Evolutionary conservation across 2,797 vertebrate species (phyloP).

Genomic region (Danio choprae): DNA sequence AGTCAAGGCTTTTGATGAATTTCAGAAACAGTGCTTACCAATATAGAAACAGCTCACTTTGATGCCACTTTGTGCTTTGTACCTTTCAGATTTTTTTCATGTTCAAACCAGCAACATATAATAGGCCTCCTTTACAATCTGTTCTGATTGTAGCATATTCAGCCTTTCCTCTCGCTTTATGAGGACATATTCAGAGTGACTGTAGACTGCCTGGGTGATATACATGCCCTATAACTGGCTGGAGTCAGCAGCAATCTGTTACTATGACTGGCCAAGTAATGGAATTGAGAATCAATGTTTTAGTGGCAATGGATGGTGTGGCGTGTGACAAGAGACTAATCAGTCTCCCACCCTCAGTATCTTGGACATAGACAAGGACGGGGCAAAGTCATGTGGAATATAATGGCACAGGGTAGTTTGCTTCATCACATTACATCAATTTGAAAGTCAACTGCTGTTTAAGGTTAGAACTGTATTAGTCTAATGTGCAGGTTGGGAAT

Average conservation of each 20-base stretch:
- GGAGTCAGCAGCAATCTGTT: conserved; percentile 62
- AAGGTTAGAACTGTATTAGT: conserved; percentile 2
- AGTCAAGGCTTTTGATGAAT: too few relatives aligned
- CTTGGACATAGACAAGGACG: conserved; percentile 54
- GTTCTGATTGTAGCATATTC: background rate
- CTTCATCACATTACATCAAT: conserved; percentile 32
- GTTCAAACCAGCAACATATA: too few relatives aligned
- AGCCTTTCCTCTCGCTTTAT: conserved; percentile 9
- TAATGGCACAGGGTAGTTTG: conserved; percentile 28
- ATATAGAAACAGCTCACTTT: too few relatives aligned
- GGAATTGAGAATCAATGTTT: conserved; percentile 76
- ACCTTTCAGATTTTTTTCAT: too few relatives aligned
- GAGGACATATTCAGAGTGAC: conserved; percentile 31
- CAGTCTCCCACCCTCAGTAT: conserved; percentile 48
- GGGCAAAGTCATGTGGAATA: conserved; percentile 45
- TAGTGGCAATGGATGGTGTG: conserved; percentile 68
- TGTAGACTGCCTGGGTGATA: conserved; percentile 61
- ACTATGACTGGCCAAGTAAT: conserved; percentile 64
- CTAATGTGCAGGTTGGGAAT: background rate
- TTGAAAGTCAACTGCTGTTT: conserved; percentile 3
- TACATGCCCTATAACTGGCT: conserved; percentile 63
- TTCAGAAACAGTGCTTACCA: too few relatives aligned
- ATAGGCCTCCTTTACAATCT: background rate
- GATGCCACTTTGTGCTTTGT: too few relatives aligned
- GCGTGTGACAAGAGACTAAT: conserved; percentile 63